Conservation (phyloP, 2,888 invertebrate species). For the Drosophila paramelanica region DNA sequence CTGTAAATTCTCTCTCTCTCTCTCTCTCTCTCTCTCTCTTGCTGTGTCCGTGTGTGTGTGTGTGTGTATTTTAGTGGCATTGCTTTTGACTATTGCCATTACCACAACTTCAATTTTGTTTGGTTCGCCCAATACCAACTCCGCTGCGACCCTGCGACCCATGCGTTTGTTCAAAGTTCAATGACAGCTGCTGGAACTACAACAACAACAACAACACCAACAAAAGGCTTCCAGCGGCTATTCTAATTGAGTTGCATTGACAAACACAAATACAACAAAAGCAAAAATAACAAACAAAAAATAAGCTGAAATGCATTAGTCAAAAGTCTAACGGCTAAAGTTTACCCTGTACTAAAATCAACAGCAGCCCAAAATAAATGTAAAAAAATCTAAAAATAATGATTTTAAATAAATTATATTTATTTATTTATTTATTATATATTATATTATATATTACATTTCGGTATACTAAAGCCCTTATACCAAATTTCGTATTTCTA, state of each 20-base stretch:
- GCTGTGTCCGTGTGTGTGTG: background rate
- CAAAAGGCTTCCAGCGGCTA: constrained; percentile 21
- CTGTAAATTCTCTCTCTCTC: constrained; percentile 14
- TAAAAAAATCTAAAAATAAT: too few relatives aligned
- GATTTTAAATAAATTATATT: too few relatives aligned
- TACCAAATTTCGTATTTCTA: too few relatives aligned
- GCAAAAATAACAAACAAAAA: background rate
- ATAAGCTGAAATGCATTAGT: background rate
- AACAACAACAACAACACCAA: constrained; percentile 5
- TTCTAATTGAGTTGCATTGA: constrained; percentile 63
- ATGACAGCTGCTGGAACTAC: constrained; percentile 58
- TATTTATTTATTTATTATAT: too few relatives aligned
- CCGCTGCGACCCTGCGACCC: constrained; percentile 11
- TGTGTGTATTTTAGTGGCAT: constrained; percentile 21
- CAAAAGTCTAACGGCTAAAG: background rate
- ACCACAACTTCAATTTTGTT: constrained; percentile 46
- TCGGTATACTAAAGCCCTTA: too few relatives aligned
- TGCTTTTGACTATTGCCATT: constrained; percentile 47
- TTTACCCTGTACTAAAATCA: background rate
- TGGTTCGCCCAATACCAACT: constrained; percentile 15
- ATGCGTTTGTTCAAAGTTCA: constrained; percentile 58
- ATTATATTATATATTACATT: too few relatives aligned
- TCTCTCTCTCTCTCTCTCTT: background rate
- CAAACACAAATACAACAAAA: constrained; percentile 24
- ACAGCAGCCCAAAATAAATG: background rate